Percentiles rank a stretch among this genome's conserved stretches.
Evolutionary conservation across 2,888 invertebrate species (phyloP).

Genomic region (Sycophila texana): DNA sequence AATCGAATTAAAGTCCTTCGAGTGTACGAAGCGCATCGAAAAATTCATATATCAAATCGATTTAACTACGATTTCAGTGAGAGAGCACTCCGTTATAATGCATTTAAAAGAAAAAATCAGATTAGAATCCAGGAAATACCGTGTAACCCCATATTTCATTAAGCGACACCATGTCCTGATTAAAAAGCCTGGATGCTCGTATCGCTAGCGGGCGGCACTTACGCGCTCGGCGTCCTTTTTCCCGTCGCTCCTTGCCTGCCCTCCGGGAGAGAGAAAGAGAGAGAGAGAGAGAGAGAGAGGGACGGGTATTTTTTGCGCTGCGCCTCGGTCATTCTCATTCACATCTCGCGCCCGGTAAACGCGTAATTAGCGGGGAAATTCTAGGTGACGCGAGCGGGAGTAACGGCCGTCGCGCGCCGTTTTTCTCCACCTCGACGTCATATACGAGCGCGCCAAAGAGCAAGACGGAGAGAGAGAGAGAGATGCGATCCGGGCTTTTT

Average conservation of each 20-base stretch:
- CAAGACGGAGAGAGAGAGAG: constrained; percentile 1
- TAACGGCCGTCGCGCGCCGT: constrained; percentile 43
- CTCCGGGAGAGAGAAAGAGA: neutral
- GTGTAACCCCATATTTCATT: constrained; percentile 36
- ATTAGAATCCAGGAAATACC: no score
- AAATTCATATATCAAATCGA: no score
- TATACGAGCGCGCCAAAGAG: neutral
- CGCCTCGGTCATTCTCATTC: constrained; percentile 46
- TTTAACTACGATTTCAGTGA: no score
- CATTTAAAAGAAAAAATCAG: no score
- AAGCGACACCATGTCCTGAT: constrained; percentile 4
- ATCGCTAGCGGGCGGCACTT: neutral
- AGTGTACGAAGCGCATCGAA: no score
- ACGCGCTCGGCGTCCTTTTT: no score
- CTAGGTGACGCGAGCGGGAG: constrained; percentile 47
- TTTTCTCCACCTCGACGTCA: constrained; percentile 10
- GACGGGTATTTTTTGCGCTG: constrained; percentile 16
- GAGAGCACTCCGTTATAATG: no score
- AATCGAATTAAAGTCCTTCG: no score
- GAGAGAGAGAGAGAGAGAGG: neutral
- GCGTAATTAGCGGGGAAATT: constrained; percentile 53
- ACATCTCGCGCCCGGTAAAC: constrained; percentile 50
- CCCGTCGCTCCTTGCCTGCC: neutral
- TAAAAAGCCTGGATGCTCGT: neutral
- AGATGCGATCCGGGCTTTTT: neutral